Evolutionary conservation across 2,113 vertebrate genomes (phyloP).

Genomic region (Nesoenas mayeri): DNA sequence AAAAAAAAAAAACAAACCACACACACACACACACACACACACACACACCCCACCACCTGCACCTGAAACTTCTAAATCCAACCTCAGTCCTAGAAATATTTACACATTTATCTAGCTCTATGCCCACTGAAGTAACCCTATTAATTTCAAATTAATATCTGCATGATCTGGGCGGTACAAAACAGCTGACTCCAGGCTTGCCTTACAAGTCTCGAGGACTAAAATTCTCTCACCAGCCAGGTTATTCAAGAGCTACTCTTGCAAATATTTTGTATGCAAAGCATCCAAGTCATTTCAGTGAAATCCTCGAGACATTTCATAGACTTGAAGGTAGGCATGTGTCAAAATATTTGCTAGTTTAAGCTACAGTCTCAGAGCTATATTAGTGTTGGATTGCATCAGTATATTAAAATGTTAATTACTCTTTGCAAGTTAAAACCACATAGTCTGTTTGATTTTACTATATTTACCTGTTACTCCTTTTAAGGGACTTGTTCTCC

Average conservation of each 20-base stretch:
- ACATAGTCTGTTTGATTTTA: background rate
- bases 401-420: background rate
- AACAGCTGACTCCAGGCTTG: background rate
- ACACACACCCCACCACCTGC: too few species aligned
- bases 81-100: background rate
- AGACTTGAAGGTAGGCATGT: background rate
- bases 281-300: background rate
- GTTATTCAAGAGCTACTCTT: background rate
- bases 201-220: background rate
- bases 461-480: constrained; percentile 85
- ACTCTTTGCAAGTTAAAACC: background rate
- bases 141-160: background rate
- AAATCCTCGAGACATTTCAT: background rate
- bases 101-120: background rate
- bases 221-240: background rate
- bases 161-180: background rate
- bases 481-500: constrained; percentile 97
- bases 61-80: background rate
- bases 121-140: background rate
- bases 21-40: too few species aligned
- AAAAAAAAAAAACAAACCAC: background rate
- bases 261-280: background rate
- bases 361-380: background rate
- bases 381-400: background rate
- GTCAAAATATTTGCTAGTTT: background rate